These are phyloP conservation scores for Ochropleura plecta DNA, from an alignment of 2,888 invertebrate genomes.

Conservation along the genomic window DNA sequence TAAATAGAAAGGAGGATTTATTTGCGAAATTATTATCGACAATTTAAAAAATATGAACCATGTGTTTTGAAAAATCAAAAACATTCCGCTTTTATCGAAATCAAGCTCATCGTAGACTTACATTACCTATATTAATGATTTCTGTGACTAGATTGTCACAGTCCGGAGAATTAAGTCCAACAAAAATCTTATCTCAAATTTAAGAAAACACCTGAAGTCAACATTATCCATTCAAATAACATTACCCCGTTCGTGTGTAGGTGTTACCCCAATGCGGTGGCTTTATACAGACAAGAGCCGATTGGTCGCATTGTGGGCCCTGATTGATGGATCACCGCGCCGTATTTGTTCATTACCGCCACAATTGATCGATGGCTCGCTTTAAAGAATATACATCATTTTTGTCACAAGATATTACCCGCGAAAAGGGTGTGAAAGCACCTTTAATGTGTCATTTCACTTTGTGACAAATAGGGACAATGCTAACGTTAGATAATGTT, in stretches of 20 bases:
- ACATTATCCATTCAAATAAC: conserved; percentile 23
- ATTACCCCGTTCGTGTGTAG: conserved; percentile 15
- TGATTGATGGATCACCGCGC: conserved; percentile 62
- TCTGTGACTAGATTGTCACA: neutral
- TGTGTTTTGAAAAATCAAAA: too few relatives aligned
- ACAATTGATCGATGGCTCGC: conserved; percentile 65
- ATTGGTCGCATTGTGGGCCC: conserved; percentile 60
- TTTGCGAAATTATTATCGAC: too few relatives aligned
- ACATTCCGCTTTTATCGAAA: neutral
- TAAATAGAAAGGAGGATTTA: too few relatives aligned
- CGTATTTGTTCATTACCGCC: conserved; percentile 63
- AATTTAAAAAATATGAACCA: too few relatives aligned
- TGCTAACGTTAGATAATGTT: conserved; percentile 52
- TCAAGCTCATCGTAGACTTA: neutral
- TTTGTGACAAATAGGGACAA: conserved; percentile 64
- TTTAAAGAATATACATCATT: conserved; percentile 65
- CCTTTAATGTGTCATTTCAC: conserved; percentile 58
- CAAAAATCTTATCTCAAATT: conserved; percentile 17
- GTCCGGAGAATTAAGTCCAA: neutral
- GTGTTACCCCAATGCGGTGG: conserved; percentile 17
- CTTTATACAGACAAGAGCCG: conserved; percentile 53
- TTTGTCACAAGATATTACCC: conserved; percentile 59
- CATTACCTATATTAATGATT: too few relatives aligned
- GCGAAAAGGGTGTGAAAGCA: conserved; percentile 61
- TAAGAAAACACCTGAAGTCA: conserved; percentile 22